phyloP scores from a whole-genome alignment of 2,797 vertebrate genomes.

The Labeo calbasu region DNA sequence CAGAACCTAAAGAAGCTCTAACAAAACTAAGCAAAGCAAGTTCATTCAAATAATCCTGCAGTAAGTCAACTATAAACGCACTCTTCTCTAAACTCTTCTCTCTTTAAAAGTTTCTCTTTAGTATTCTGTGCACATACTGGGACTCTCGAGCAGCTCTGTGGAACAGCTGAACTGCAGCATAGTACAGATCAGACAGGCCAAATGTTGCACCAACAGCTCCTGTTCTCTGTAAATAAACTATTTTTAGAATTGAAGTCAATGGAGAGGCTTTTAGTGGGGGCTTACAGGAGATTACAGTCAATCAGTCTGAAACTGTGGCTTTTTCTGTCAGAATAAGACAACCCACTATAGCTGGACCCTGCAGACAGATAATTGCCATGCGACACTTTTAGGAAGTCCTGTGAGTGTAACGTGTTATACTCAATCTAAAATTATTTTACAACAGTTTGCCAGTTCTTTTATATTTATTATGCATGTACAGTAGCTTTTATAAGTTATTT shows the following conservation, averaged over 20 bases:
- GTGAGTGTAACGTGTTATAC: not conserved
- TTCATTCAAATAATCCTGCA: not conserved
- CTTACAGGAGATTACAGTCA: conserved; percentile 7
- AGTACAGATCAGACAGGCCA: not conserved
- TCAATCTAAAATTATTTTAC: not conserved
- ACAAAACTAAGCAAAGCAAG: not conserved
- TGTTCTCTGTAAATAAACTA: conserved; percentile 39
- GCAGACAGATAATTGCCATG: not conserved
- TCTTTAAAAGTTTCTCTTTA: conserved; percentile 1
- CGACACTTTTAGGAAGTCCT: not conserved
- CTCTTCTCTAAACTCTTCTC: not conserved
- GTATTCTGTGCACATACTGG: conserved; percentile 24
- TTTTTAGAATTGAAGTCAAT: conserved; percentile 53
- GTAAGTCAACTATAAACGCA: not conserved
- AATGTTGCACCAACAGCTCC: conserved; percentile 12
- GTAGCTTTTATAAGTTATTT: not conserved
- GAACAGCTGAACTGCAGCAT: conserved; percentile 29
- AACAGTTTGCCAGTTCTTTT: not conserved
- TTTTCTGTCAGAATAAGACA: conserved; percentile 20
- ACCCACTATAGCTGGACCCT: not conserved
- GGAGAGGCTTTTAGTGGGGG: conserved; percentile 12
- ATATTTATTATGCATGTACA: too few species aligned
- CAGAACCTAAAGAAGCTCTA: not conserved
- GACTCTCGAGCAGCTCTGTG: not conserved
- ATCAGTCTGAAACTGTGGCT: conserved; percentile 8